Evolutionary conservation across 1,140 invertebrate genomes (phyloP), one percentile per base, ranked within the genome.

Genomic region (Aporrectodea caliginosa): DNA sequence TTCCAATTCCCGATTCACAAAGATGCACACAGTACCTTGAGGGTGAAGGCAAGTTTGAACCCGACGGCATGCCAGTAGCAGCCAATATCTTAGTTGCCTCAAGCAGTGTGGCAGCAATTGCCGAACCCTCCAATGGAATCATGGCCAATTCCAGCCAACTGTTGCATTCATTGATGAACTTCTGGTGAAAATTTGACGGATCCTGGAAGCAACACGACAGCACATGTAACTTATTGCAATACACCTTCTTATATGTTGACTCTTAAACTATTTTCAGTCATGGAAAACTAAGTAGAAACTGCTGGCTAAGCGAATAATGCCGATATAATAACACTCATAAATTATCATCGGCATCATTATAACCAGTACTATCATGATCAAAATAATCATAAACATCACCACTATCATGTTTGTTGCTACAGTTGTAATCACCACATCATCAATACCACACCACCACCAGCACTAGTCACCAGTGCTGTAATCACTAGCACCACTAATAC

Each of bases 81-180:
- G 89, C 88, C 22, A 90, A 79, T 35, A 87, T 89, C 82, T 88
- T 88, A 29, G 88, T 89, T 29, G 88, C 89, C 82, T 83, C 87
- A 2, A 86, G 87, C 33, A 90, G 84, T 73, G 86, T 86, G 80
- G 87, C 85, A 30, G 85, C 84, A 76, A 90, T 83, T 31, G 84
- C 86, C 73, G 88, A 88, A 32, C 87, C 86, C 82, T 86, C 85
- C 6, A 89, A 82, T 33, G 87, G 84, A 16, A 87, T 85, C 84
- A 85, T 86, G 0, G 87, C 85, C 75, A 81, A 87, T 85, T 90
- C 89, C 31, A 91, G 82, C 81, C 88, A 84, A 76, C 85, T 87
- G 83, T 90, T 89, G 81, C 90, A 91, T 80, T 90, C 89, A 79
- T 85, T 87, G 68, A 90, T 90, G 79, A 90, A 91, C 80, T 87